phyloP scores from a whole-genome alignment of 1,140 invertebrate species.

The Frieseomelitta varia region DNA sequence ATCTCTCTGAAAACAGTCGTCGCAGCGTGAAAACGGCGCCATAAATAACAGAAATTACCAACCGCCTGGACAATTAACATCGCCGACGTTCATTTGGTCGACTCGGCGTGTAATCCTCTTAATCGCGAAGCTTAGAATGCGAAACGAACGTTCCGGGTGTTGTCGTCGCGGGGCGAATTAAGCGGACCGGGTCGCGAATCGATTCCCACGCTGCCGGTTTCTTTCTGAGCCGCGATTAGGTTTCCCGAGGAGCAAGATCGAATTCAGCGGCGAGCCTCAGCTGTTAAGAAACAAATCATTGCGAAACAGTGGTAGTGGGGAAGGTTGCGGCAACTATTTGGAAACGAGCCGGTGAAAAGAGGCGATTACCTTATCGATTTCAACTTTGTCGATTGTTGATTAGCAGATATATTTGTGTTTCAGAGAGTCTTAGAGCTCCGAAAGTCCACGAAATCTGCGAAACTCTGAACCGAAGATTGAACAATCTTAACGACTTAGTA shows the following conservation, averaged over 20 bases:
- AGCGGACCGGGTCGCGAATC: not conserved
- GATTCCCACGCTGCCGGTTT: constrained; percentile 17
- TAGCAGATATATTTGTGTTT: not conserved
- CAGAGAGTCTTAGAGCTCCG: too few species aligned
- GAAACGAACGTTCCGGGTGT: not conserved
- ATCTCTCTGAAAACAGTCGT: not conserved
- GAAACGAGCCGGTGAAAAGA: constrained; percentile 1
- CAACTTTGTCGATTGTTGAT: constrained; percentile 16
- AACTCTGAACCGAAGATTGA: too few species aligned
- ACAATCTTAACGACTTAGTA: too few species aligned
- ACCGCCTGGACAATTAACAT: not conserved
- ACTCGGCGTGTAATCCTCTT: not conserved
- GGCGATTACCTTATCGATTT: not conserved
- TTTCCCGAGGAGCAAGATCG: constrained; percentile 25
- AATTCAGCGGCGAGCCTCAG: constrained; percentile 22
- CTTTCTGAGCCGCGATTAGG: constrained; percentile 25
- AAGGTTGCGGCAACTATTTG: constrained; percentile 9
- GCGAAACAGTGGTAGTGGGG: constrained; percentile 22
- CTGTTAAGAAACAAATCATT: constrained; percentile 30
- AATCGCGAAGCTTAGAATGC: not conserved
- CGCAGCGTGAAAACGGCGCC: not conserved
- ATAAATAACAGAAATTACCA: not conserved
- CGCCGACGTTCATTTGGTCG: not conserved
- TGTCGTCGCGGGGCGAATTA: not conserved
- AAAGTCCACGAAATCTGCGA: too few species aligned